Conservation (phyloP, 2,113 vertebrate species). For the Variabilichromis moorii region DNA sequence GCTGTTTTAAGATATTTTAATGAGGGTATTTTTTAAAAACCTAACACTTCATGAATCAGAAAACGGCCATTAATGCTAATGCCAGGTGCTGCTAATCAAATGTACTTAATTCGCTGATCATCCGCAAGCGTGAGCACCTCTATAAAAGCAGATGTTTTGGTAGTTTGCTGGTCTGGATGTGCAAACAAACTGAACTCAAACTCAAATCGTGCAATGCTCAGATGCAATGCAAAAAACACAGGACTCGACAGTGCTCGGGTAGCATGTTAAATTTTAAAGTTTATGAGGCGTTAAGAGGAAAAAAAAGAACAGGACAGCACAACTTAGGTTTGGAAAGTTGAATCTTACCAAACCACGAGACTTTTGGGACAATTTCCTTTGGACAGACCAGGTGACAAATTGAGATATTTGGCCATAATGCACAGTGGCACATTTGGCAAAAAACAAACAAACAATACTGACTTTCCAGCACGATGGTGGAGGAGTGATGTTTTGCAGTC, state of each 20-base stretch:
- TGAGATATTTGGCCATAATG: neutral
- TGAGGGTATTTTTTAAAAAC: neutral
- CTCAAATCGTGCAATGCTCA: neutral
- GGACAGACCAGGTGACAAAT: neutral
- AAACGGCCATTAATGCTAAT: neutral
- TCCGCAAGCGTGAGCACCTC: rapidly evolving
- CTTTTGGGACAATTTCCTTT: neutral
- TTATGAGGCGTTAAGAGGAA: rapidly evolving
- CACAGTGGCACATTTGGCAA: neutral
- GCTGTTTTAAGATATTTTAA: neutral
- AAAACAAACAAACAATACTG: neutral
- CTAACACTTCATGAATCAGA: neutral
- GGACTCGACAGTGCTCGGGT: neutral
- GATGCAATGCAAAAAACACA: neutral
- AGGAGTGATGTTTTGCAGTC: neutral
- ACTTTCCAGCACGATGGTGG: neutral
- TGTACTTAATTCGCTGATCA: rapidly evolving
- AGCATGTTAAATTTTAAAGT: neutral
- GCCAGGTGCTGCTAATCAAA: neutral
- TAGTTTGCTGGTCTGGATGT: neutral
- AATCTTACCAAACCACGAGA: neutral
- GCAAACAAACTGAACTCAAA: neutral
- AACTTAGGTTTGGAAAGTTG: neutral
- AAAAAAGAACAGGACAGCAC: neutral
- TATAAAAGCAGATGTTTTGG: neutral